A percentile compares a stretch with the other conserved stretches of the same genome.
These are phyloP conservation scores for Tryphoninae sp. DNA, from an alignment of 2,888 invertebrate genomes.

Conservation along the genomic window DNA sequence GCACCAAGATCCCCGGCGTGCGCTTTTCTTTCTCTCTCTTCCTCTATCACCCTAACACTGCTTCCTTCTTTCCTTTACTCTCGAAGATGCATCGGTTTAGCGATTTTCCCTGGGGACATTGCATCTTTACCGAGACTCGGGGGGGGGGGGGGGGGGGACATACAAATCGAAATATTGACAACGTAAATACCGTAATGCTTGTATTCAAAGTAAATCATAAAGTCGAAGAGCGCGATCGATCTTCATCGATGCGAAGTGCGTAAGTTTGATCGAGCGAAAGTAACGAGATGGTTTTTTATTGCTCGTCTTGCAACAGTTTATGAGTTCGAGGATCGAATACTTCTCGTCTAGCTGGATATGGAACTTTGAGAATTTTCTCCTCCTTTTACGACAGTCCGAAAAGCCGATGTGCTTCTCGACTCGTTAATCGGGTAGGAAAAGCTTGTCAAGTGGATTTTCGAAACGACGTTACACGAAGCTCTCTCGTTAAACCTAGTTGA, in stretches of 20 bases:
- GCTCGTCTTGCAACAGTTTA: not conserved
- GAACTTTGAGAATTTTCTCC: slow-evolving; percentile 50
- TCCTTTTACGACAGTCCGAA: not conserved
- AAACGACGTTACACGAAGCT: slow-evolving; percentile 37
- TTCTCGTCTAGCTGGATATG: slow-evolving; percentile 12
- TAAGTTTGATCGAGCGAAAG: not conserved
- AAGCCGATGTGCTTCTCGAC: slow-evolving; percentile 24
- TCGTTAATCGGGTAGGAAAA: slow-evolving; percentile 49
- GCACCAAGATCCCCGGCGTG: slow-evolving; percentile 6
- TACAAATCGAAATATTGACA: not conserved
- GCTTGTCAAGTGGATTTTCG: slow-evolving; percentile 54
- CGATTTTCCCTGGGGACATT: not conserved
- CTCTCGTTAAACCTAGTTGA: slow-evolving; percentile 26
- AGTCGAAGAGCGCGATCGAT: not conserved
- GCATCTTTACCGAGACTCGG: not conserved
- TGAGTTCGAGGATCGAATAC: not conserved
- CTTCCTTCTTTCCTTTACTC: not conserved
- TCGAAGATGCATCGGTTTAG: slow-evolving; percentile 16
- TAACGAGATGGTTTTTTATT: not conserved
- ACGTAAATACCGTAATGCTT: not conserved
- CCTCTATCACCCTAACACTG: not conserved
- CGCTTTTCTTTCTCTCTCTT: slow-evolving; percentile 17
- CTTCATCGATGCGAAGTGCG: not conserved
- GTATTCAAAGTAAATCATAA: not conserved
- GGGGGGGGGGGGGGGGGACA: too few species aligned